phyloP scores from a whole-genome alignment of 2,113 vertebrate genomes.

The Gymnobelideus leadbeateri region DNA sequence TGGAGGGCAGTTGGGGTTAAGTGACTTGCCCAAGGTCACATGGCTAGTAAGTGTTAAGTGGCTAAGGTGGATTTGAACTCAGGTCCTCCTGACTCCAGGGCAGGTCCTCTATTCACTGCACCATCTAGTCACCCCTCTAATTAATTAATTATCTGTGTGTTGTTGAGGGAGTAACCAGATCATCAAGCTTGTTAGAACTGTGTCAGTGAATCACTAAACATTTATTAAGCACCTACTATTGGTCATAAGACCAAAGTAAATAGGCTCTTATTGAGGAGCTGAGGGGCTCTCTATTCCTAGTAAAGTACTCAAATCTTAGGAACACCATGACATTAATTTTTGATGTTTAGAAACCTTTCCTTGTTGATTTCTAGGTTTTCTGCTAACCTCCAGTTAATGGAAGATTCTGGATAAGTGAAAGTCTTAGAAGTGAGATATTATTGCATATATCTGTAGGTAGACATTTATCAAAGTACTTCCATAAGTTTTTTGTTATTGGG shows the following conservation, averaged over 20 bases:
- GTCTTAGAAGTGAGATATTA: background rate
- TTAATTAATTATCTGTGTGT: background rate
- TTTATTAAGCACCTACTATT: background rate
- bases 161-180: background rate
- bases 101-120: too few species aligned
- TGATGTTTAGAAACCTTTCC: background rate
- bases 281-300: background rate
- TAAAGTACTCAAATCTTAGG: background rate
- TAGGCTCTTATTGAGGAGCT: background rate
- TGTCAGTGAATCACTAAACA: background rate
- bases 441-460: background rate
- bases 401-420: background rate
- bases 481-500: background rate
- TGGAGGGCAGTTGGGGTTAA: too few species aligned
- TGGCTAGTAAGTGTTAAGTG: too few species aligned
- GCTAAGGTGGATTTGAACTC: too few species aligned
- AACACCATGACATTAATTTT: background rate
- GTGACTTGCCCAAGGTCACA: too few species aligned
- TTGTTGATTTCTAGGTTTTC: background rate
- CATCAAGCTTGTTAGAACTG: slow-evolving; percentile 8
- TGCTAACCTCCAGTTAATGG: background rate
- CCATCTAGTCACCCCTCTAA: too few species aligned
- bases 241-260: background rate
- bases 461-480: background rate
- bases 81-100: too few species aligned